Evolutionary conservation across 1,140 invertebrate species (phyloP).

Genomic region (Drosophila melanica): DNA sequence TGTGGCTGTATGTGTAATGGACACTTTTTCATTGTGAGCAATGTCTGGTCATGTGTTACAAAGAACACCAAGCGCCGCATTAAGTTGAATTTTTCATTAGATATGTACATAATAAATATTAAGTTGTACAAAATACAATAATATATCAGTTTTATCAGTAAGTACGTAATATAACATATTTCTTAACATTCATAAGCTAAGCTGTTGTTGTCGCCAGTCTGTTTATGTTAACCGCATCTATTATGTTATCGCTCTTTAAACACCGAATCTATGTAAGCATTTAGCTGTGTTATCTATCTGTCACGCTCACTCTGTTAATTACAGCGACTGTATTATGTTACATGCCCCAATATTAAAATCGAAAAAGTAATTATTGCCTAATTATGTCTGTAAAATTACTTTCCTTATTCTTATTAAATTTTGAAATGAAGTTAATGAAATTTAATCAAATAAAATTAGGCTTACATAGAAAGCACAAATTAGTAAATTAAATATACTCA

Average conservation of each 20-base stretch:
- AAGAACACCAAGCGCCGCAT: not conserved
- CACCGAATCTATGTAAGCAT: not conserved
- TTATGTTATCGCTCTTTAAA: too few relatives aligned
- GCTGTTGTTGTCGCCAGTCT: too few relatives aligned
- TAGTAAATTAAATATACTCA: conserved; percentile 26
- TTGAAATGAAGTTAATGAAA: too few relatives aligned
- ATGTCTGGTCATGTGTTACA: conserved; percentile 23
- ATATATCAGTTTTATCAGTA: not conserved
- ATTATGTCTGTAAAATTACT: too few relatives aligned
- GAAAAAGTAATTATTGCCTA: too few relatives aligned
- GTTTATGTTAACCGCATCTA: not conserved
- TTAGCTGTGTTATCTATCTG: not conserved
- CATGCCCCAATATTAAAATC: too few relatives aligned
- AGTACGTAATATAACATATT: too few relatives aligned
- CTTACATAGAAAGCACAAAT: not conserved
- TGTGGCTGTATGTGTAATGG: conserved; percentile 25
- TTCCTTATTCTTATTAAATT: too few relatives aligned
- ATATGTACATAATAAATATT: not conserved
- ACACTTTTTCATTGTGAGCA: conserved; percentile 39
- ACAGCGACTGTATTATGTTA: too few relatives aligned
- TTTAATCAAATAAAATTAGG: too few relatives aligned
- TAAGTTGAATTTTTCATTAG: not conserved
- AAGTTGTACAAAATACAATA: not conserved
- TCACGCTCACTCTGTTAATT: not conserved
- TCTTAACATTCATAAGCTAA: too few relatives aligned